These are phyloP conservation scores for Chlamydotis undulata DNA, from an alignment of 2,113 vertebrate species.

Conservation along the genomic window DNA sequence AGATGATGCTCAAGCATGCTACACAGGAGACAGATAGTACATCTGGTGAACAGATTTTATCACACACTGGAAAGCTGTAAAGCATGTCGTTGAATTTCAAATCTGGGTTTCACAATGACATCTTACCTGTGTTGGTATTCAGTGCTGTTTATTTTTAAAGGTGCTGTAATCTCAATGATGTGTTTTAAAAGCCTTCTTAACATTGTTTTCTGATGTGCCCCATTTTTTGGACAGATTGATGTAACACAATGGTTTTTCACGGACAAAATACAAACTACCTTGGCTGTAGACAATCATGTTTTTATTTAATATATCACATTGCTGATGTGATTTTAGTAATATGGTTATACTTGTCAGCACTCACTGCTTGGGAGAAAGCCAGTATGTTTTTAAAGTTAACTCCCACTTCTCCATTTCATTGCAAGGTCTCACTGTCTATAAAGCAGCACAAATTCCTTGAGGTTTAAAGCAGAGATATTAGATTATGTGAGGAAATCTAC, in stretches of 20 bases:
- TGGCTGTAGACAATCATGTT: slow-evolving; percentile 11
- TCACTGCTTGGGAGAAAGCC: slow-evolving; percentile 72
- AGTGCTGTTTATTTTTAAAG: slow-evolving; percentile 82
- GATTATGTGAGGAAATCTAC: slow-evolving; percentile 15
- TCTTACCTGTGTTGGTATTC: slow-evolving; percentile 84
- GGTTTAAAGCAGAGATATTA: slow-evolving; percentile 28
- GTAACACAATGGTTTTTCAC: slow-evolving; percentile 35
- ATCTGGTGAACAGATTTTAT: slow-evolving; percentile 89
- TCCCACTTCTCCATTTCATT: slow-evolving; percentile 51
- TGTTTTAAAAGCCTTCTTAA: slow-evolving; percentile 81
- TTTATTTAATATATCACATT: slow-evolving; percentile 72
- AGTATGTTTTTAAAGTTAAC: slow-evolving; percentile 60
- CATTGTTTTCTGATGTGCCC: slow-evolving; percentile 69
- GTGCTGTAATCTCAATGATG: slow-evolving; percentile 81
- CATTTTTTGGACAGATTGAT: slow-evolving; percentile 65
- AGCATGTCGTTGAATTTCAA: slow-evolving; percentile 74
- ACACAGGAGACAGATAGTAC: slow-evolving; percentile 86
- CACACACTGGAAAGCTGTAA: slow-evolving; percentile 84
- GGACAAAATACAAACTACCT: slow-evolving; percentile 64
- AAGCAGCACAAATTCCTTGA: background rate
- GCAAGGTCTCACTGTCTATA: slow-evolving; percentile 20
- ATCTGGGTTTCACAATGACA: slow-evolving; percentile 76
- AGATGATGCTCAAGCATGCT: slow-evolving; percentile 86
- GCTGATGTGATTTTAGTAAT: slow-evolving; percentile 72
- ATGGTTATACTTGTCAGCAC: slow-evolving; percentile 72